These are phyloP conservation scores for Xestoiulus laeticollis DNA, from an alignment of 2,888 invertebrate genomes.

Conservation along the genomic window DNA sequence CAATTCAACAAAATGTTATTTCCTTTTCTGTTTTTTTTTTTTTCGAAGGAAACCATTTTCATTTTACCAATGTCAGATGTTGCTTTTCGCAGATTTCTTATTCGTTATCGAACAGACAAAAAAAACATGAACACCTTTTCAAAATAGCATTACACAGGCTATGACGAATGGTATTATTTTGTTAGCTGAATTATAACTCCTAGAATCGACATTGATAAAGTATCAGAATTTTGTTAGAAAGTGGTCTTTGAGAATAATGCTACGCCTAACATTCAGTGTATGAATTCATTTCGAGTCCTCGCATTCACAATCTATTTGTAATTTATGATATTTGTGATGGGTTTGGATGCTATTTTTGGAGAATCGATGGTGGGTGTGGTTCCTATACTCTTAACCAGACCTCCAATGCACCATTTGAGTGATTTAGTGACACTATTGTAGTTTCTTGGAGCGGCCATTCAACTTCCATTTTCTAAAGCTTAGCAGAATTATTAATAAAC, in stretches of 20 bases:
- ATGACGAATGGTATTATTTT: neutral
- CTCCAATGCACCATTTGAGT: neutral
- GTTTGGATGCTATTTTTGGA: neutral
- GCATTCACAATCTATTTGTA: slow-evolving; percentile 16
- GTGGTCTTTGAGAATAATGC: neutral
- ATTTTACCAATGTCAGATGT: no score
- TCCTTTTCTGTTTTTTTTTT: no score
- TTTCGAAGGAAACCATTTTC: no score
- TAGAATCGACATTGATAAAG: neutral
- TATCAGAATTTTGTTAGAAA: neutral
- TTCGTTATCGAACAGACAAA: no score
- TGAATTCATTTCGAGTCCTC: neutral
- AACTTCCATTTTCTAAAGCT: neutral
- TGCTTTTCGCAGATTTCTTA: no score
- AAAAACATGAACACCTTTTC: neutral
- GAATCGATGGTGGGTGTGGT: slow-evolving; percentile 3
- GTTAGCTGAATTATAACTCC: neutral
- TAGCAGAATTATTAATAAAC: neutral
- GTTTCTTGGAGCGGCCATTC: neutral
- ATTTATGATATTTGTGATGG: neutral
- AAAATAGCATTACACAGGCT: neutral
- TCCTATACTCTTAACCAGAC: neutral
- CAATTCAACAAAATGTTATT: no score
- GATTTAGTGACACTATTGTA: neutral
- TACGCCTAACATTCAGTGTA: neutral